Evolutionary conservation across 2,888 invertebrate genomes (phyloP), one percentile per base, ranked within the genome.

Genomic region (Drosophila anomelani): DNA sequence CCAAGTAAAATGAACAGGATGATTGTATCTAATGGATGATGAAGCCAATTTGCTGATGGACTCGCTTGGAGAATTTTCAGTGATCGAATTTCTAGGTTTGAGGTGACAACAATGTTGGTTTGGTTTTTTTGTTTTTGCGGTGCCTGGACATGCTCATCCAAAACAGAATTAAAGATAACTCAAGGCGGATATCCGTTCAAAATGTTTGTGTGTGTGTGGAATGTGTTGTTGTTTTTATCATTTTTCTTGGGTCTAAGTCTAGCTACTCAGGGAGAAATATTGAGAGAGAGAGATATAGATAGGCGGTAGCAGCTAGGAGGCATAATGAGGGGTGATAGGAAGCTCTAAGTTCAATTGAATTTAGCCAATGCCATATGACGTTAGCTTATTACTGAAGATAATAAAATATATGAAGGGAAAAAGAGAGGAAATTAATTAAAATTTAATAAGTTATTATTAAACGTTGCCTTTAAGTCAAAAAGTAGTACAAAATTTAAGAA

Each of bases 1-100:
- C 87, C 76, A 76, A 79, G 78, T 77, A 76, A 44, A 63, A 79
- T 75, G 51, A 17, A 49, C 41, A 23, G 61, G 7, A 68, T 68
- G 68, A 67, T 5, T 32, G 20, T 53, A 12, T 66, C 29, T 32
- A 10, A 51, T 61, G 49, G 29, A n/a, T 63, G 38, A 26, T 58
- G 26, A 64, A 57, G 74, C 72, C 72, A 72, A 72, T 72, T 73
- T 64, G 53, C 64, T 74, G 74, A 64, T 72, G 53, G 64, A 47
- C 32, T 64, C 74, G 72, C 74, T 73, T 56, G n/a, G 57, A 58
- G 57, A 74, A 63, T 72, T 64, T 59, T 36, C 23, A 38, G 23
- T 36, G 39, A 38, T 53, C 8, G 10, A 26, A 15, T 69, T 69
- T 69, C 12, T 5, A 9, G 15, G 29, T 29, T 69, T 10, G 39